A percentile compares a stretch with the other conserved stretches of the same genome.
phyloP scores from a whole-genome alignment of 2,888 invertebrate species.

The Tachina fera region DNA sequence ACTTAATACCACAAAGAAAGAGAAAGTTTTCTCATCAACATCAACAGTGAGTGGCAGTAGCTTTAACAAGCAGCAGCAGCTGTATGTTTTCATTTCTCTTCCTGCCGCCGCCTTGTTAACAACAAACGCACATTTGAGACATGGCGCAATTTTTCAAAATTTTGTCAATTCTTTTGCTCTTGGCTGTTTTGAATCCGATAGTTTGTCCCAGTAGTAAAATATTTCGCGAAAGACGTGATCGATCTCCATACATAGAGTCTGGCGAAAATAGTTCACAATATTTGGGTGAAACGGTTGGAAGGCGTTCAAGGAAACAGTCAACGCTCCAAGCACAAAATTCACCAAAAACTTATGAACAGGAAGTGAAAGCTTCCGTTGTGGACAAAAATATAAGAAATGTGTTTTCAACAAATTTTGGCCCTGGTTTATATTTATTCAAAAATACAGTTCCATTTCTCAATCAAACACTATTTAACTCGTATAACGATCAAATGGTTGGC shows the following conservation, averaged over 20 bases:
- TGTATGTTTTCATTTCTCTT: background rate
- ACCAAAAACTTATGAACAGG: background rate
- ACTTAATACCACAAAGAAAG: no score
- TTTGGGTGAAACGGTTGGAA: constrained; percentile 58
- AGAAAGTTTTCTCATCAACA: constrained; percentile 10
- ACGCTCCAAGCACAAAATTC: background rate
- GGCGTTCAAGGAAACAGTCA: constrained; percentile 44
- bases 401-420: constrained; percentile 52
- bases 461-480: constrained; percentile 47
- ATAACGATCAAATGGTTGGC: constrained; percentile 51
- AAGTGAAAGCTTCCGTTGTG: constrained; percentile 9
- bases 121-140: constrained; percentile 31
- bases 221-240: constrained; percentile 73
- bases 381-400: constrained; percentile 52
- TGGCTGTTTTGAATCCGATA: constrained; percentile 70
- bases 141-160: constrained; percentile 60
- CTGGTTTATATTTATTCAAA: constrained; percentile 60
- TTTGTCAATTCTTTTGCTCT: constrained; percentile 54
- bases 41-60: background rate
- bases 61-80: background rate
- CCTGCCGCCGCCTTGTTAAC: background rate
- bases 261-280: constrained; percentile 72
- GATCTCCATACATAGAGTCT: constrained; percentile 67
- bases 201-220: constrained; percentile 77
- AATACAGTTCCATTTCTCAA: constrained; percentile 51